Base-by-base conservation (phyloP, 2,888 invertebrate species). In the Notodonta ziczac region DNA sequence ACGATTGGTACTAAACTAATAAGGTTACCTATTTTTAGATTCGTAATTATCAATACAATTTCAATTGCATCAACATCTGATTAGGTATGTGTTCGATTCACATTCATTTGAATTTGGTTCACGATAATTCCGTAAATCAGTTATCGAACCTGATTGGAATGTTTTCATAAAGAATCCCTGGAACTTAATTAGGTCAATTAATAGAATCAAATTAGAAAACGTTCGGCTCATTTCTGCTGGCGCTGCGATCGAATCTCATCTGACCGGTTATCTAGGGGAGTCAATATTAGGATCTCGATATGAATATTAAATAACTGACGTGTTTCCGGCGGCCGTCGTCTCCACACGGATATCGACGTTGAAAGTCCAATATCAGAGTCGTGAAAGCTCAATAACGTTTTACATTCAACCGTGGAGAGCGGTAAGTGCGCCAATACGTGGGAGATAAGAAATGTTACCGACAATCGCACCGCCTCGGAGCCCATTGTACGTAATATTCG, bases 361-460 rank as follows among this genome's bases (percentile, higher is more conserved):
- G 70, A 69, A 81, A 81, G 84, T 85, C 81, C 84, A 87, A 87
- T 87, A 87, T 87, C 82, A 74, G 77, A 74, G 67, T 76, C 73
- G 80, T 80, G 81, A 81, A 80, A 80, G 78, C 81, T 85, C 86
- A 86, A 88, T 89, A 89, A 86, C 85, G 83, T 81, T 87, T 85
- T 85, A 87, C 84, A 85, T 82, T 84, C 84, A 80, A 72, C 77
- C 78, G 72, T 73, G 74, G 74, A 78, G 76, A 81, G 83, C 81
- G 77, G 84, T 87, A 85, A 87, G 83, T 81, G 82, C 79, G 79
- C 81, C 84, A 84, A 86, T 88, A 85, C 82, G 82, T 81, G 66
- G 58, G 71, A 81, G 88, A 88, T 89, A 88, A 88, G 87, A 84
- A 88, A 85, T 84, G 85, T 81, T 77, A 81, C 81, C 81, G 82